Evolutionary conservation across 2,888 invertebrate genomes (phyloP).

Genomic region (Omphaloscelis lunosa): DNA sequence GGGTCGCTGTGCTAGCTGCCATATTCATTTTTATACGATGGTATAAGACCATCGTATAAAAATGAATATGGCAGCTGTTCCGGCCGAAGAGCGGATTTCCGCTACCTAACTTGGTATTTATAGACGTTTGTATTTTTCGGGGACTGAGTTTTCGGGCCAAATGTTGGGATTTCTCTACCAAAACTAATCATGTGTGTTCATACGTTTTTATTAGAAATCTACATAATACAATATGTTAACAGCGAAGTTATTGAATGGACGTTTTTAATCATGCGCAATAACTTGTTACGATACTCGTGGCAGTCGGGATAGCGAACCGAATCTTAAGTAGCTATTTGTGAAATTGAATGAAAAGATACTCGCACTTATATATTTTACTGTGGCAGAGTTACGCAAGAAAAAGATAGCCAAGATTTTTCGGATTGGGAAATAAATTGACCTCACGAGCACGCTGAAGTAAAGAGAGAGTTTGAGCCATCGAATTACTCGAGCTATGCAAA

Average conservation of each 20-base stretch:
- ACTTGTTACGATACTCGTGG: slow-evolving; percentile 30
- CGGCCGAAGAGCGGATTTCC: slow-evolving; percentile 64
- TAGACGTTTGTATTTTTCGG: slow-evolving; percentile 53
- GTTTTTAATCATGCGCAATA: slow-evolving; percentile 53
- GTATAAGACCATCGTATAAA: too few relatives aligned
- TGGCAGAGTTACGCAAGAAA: slow-evolving; percentile 8
- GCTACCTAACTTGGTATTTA: slow-evolving; percentile 60
- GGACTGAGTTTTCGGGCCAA: slow-evolving; percentile 39
- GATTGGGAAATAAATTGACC: slow-evolving; percentile 30
- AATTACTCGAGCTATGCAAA: slow-evolving; percentile 32
- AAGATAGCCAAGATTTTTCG: slow-evolving; percentile 5
- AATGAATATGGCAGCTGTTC: slow-evolving; percentile 54
- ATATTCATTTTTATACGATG: too few relatives aligned
- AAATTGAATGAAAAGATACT: slow-evolving; percentile 54
- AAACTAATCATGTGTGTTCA: slow-evolving; percentile 41
- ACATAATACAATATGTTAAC: slow-evolving; percentile 14
- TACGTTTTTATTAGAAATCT: slow-evolving; percentile 34
- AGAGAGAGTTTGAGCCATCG: slow-evolving; percentile 6
- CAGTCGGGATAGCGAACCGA: slow-evolving; percentile 38
- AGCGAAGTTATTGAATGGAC: slow-evolving; percentile 32
- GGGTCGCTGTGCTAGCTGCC: too few relatives aligned
- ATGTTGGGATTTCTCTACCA: slow-evolving; percentile 39
- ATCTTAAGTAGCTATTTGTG: slow-evolving; percentile 50
- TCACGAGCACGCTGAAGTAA: slow-evolving; percentile 15
- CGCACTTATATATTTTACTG: slow-evolving; percentile 29